Base-by-base conservation (phyloP, 2,888 invertebrate genomes). In the Xestia xanthographa region DNA sequence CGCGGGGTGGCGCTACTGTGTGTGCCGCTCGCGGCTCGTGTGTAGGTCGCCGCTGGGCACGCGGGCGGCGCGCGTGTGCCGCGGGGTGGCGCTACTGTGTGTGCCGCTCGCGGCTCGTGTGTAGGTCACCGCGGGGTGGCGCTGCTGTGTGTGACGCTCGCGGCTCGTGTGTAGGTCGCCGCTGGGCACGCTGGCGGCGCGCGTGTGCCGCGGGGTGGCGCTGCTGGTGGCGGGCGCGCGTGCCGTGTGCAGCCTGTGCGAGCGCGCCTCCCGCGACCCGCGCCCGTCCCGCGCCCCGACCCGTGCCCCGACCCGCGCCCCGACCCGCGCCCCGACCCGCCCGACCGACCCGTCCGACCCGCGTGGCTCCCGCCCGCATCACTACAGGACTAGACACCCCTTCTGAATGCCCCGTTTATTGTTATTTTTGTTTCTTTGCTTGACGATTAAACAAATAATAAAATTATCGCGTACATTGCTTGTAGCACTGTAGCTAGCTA, bases 391-490 rank as follows among this genome's bases (percentile, higher is more conserved):
- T 41, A 41, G n/a, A 17, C 86, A 68, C 34, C 76, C 83, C 63
- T 83, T 72, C 69, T 83, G 66, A 83, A 20, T 12, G 5, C 5
- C 48, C 14, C 17, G 56, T 12, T 2, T n/a, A 26, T 0, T 48
- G 60, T 26, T 79, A 69, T 79, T 85, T 81, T 82, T 86, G 75
- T 86, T 89, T 86, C 86, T 87, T 87, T 88, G 81, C 65, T 84
- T 83, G 69, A 53, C 58, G 45, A 89, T 86, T 90, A 90, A 86
- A 90, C 58, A 17, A 6, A 41, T 5, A 12, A 65, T 29, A 38
- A 56, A 58, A 65, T 41, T 20, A 14, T 65, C 5, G 41, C 45
- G 66, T 65, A 6, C 69, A 45, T 81, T 77, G 43, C 58, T 81
- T 82, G 73, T 82, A 80, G 74, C 9, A 53, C 80, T 82, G 73